These are phyloP conservation scores for Podiceps cristatus DNA, from an alignment of 2,113 vertebrate species.

Conservation along the genomic window DNA sequence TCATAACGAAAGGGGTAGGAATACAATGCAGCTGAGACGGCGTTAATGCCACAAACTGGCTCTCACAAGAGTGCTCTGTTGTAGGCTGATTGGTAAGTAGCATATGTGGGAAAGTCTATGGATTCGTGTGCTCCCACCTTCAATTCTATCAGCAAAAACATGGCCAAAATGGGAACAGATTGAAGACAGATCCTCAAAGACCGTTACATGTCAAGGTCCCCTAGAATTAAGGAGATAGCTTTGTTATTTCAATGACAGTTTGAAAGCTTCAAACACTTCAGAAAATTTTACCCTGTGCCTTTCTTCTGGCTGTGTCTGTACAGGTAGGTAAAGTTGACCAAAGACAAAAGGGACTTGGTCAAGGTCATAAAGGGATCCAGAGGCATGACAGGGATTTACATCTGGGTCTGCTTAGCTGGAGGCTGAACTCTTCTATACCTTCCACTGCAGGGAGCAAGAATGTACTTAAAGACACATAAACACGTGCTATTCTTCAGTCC, in stretches of 20 bases:
- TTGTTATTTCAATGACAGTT: background rate
- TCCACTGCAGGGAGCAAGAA: background rate
- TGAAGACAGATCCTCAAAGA: background rate
- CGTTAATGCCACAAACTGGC: rapidly evolving
- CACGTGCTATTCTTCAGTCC: background rate
- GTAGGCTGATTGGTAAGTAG: background rate
- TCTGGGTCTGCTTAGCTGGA: background rate
- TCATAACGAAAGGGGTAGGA: background rate
- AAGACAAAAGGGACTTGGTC: background rate
- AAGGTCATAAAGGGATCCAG: background rate
- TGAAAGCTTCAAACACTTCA: background rate
- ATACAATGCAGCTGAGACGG: background rate
- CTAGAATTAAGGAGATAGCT: background rate
- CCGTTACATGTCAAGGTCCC: rapidly evolving
- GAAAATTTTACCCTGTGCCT: background rate
- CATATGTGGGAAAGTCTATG: rapidly evolving
- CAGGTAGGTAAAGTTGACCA: background rate
- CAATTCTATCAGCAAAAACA: background rate
- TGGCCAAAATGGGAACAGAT: background rate
- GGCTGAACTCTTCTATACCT: background rate
- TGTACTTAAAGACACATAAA: background rate
- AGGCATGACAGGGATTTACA: background rate
- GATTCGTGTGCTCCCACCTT: background rate
- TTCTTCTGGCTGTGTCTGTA: background rate
- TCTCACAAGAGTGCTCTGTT: background rate